Percentiles rank a stretch among this genome's conserved stretches.
phyloP scores from a whole-genome alignment of 2,888 invertebrate genomes.

The Drosophila vallismaia region DNA sequence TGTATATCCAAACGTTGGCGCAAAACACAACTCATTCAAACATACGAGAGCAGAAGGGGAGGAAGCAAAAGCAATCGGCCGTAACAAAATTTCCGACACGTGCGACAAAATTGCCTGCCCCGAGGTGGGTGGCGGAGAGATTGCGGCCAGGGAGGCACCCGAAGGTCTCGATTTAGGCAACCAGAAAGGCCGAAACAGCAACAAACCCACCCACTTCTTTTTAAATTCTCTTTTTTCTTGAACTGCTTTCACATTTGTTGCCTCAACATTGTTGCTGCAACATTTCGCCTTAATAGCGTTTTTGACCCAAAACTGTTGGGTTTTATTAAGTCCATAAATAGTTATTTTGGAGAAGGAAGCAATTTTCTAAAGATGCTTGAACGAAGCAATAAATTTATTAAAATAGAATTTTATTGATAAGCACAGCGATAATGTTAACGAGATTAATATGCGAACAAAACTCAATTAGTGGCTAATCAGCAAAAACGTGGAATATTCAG shows the following conservation, averaged over 20 bases:
- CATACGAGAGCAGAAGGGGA: constrained; percentile 4
- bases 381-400: background rate
- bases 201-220: constrained; percentile 25
- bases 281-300: constrained; percentile 18
- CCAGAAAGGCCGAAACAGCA: constrained; percentile 26
- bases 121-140: constrained; percentile 35
- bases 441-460: constrained; percentile 23
- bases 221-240: constrained; percentile 19
- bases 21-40: constrained; percentile 49
- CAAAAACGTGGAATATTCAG: constrained; percentile 1
- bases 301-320: constrained; percentile 22
- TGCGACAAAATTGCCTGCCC: constrained; percentile 77
- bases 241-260: constrained; percentile 37
- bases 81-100: constrained; percentile 80
- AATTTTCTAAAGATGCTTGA: background rate
- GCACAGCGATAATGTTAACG: constrained; percentile 7
- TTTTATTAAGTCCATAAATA: constrained; percentile 48
- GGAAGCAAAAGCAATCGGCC: constrained; percentile 69
- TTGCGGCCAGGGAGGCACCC: constrained; percentile 10
- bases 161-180: constrained; percentile 9
- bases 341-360: constrained; percentile 15
- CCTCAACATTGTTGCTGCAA: constrained; percentile 50
- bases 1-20: constrained; percentile 15
- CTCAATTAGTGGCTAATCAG: constrained; percentile 20
- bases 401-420: constrained; percentile 16